phyloP scores from a whole-genome alignment of 2,113 vertebrate species.

The Phaethornis superciliosus region DNA sequence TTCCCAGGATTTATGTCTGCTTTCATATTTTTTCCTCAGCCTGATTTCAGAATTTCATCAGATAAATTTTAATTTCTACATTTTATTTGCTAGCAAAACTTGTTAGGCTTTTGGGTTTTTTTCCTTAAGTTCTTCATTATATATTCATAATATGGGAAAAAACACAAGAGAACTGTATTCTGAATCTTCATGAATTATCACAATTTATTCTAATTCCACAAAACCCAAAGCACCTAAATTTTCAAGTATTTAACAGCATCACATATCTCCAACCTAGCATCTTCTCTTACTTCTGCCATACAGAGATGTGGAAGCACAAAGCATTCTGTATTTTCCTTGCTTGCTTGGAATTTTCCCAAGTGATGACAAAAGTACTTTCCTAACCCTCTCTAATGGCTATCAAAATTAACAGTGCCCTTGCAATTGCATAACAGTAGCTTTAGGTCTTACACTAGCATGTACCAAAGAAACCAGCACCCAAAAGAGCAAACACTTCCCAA shows the following conservation, averaged over 20 bases:
- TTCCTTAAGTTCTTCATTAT: neutral
- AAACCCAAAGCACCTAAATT: neutral
- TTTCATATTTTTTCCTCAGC: neutral
- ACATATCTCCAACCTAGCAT: neutral
- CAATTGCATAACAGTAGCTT: neutral
- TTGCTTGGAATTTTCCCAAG: neutral
- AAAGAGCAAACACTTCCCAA: neutral
- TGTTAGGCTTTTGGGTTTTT: neutral
- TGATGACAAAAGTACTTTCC: neutral
- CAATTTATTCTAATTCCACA: neutral
- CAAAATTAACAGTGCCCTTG: neutral
- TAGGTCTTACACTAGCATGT: neutral
- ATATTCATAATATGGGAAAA: neutral
- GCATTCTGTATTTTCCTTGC: neutral
- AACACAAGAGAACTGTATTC: neutral
- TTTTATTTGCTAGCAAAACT: neutral
- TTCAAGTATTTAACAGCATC: neutral
- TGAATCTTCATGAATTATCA: neutral
- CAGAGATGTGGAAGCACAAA: neutral
- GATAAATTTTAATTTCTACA: neutral
- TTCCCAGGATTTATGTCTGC: neutral
- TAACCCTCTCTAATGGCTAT: neutral
- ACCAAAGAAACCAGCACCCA: neutral
- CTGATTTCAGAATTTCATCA: neutral
- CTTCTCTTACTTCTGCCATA: neutral